phyloP scores from a whole-genome alignment of 2,797 vertebrate genomes.

The Lates japonicus region DNA sequence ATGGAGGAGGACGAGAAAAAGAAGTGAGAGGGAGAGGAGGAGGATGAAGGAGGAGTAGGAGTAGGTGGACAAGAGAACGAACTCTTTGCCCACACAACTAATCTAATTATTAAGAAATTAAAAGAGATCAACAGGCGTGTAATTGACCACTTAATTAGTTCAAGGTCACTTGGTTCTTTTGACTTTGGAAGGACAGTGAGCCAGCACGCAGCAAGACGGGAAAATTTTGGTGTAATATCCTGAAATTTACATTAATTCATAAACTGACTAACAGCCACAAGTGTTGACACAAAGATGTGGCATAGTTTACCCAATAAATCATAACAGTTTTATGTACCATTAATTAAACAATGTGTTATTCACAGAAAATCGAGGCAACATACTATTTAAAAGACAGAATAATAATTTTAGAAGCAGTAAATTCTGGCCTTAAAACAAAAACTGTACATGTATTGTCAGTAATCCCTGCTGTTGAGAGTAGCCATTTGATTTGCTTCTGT shows the following conservation, averaged over 20 bases:
- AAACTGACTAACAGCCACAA: slow-evolving; percentile 28
- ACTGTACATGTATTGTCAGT: slow-evolving; percentile 39
- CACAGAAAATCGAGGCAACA: slow-evolving; percentile 33
- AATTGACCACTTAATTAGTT: slow-evolving; percentile 87
- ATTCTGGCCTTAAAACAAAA: slow-evolving; percentile 55
- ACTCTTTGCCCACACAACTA: slow-evolving; percentile 78
- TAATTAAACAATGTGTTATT: slow-evolving; percentile 14
- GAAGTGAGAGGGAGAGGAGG: slow-evolving; percentile 55
- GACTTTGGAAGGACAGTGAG: slow-evolving; percentile 65
- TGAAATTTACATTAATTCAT: slow-evolving; percentile 7
- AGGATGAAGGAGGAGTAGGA: slow-evolving; percentile 63
- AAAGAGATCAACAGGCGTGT: slow-evolving; percentile 86
- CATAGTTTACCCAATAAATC: background rate
- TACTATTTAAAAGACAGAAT: slow-evolving; percentile 42
- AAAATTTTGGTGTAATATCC: slow-evolving; percentile 31
- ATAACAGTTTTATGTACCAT: background rate
- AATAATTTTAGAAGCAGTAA: slow-evolving; percentile 48
- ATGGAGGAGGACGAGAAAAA: slow-evolving; percentile 66
- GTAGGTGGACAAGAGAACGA: slow-evolving; percentile 81
- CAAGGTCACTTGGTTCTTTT: slow-evolving; percentile 82
- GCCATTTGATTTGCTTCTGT: slow-evolving; percentile 78
- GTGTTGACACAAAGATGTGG: slow-evolving; percentile 9
- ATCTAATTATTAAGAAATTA: slow-evolving; percentile 86
- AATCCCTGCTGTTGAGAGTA: slow-evolving; percentile 65
- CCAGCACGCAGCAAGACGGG: background rate